Evolutionary conservation across 2,888 invertebrate genomes (phyloP).

Genomic region (Apodemia zela): DNA sequence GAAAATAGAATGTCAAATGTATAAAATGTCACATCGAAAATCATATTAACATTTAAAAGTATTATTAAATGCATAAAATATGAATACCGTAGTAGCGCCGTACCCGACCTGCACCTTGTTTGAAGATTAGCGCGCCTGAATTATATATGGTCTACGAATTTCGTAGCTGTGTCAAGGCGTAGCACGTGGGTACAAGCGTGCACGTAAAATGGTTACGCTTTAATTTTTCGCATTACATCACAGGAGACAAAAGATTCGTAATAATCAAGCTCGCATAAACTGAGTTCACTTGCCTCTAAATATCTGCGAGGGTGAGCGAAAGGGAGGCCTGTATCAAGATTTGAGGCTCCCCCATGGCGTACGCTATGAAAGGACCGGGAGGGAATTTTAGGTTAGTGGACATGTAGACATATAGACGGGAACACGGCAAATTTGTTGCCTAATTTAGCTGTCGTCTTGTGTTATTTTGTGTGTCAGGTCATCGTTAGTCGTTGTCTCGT

Average conservation of each 20-base stretch:
- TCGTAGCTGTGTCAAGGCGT: conserved; percentile 23
- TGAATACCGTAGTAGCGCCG: not conserved
- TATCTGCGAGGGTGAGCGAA: conserved; percentile 69
- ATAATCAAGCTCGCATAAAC: conserved; percentile 73
- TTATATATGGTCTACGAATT: conserved; percentile 18
- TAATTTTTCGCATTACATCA: conserved; percentile 36
- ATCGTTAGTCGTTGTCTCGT: conserved; percentile 72
- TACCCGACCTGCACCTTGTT: not conserved
- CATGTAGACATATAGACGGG: conserved; percentile 81
- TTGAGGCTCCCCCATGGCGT: conserved; percentile 68
- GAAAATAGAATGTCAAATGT: not conserved
- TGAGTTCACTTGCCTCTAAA: conserved; percentile 71
- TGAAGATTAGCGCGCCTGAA: conserved; percentile 11
- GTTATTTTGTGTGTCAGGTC: conserved; percentile 77
- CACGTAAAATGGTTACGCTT: conserved; percentile 32
- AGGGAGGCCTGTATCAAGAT: conserved; percentile 74
- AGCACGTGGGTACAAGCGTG: conserved; percentile 24
- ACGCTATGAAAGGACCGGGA: conserved; percentile 68
- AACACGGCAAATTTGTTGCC: conserved; percentile 80
- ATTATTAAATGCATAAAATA: not conserved
- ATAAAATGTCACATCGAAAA: not conserved
- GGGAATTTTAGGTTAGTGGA: conserved; percentile 80
- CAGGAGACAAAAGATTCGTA: conserved; percentile 64
- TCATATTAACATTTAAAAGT: not conserved
- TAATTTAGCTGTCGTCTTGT: conserved; percentile 79